These are phyloP conservation scores for Spinibarbus caldwelli DNA, from an alignment of 2,797 vertebrate species.

Conservation along the genomic window DNA sequence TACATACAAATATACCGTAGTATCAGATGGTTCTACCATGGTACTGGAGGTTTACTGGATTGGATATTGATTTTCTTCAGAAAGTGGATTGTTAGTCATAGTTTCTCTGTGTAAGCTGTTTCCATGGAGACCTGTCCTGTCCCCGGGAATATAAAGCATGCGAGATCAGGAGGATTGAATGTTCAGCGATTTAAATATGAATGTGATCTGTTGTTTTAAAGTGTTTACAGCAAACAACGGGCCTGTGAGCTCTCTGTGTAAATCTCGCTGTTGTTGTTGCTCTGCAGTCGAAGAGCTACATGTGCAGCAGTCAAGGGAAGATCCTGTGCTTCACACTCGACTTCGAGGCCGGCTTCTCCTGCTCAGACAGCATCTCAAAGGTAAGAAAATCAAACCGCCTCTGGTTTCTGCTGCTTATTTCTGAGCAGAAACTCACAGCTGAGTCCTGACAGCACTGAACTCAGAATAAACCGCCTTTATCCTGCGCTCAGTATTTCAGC, in stretches of 20 bases:
- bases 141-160: conserved; percentile 35
- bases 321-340: conserved; percentile 87
- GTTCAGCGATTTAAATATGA: conserved; percentile 54
- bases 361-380: conserved; percentile 87
- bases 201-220: conserved; percentile 36
- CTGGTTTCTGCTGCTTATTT: neutral
- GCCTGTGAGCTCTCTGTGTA: neutral
- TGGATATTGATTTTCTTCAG: neutral
- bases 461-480: neutral
- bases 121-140: conserved; percentile 56
- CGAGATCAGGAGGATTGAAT: conserved; percentile 32
- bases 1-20: neutral
- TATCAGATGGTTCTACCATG: neutral
- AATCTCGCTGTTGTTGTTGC: conserved; percentile 44
- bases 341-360: conserved; percentile 89
- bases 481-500: conserved; percentile 7
- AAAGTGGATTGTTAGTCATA: neutral
- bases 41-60: neutral
- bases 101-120: conserved; percentile 50
- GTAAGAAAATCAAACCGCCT: conserved; percentile 72
- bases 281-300: conserved; percentile 88
- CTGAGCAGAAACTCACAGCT: neutral
- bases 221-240: conserved; percentile 32
- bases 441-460: neutral
- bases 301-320: conserved; percentile 89